phyloP scores from a whole-genome alignment of 2,888 invertebrate genomes.

The Malacosoma neustria region DNA sequence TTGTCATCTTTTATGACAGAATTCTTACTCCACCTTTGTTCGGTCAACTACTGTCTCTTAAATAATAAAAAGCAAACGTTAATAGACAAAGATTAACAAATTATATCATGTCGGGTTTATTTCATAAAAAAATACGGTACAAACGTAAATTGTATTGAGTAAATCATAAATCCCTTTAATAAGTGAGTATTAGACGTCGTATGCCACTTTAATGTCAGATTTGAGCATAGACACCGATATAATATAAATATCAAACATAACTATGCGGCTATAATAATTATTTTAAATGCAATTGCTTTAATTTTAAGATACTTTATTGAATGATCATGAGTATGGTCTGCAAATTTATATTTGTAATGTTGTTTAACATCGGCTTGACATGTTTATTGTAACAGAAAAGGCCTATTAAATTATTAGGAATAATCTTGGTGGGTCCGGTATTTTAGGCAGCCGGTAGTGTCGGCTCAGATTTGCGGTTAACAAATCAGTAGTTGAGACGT shows the following conservation, averaged over 20 bases:
- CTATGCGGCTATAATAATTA: constrained; percentile 5
- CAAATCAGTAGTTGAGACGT: constrained; percentile 44
- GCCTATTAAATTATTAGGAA: constrained; percentile 68
- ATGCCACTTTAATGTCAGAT: constrained; percentile 62
- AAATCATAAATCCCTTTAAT: constrained; percentile 60
- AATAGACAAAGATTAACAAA: no score
- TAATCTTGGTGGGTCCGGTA: constrained; percentile 60
- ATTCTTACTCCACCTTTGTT: no score
- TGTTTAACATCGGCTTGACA: constrained; percentile 64
- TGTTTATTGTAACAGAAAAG: constrained; percentile 68
- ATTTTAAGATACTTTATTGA: constrained; percentile 18
- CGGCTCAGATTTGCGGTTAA: constrained; percentile 40
- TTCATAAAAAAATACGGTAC: constrained; percentile 36
- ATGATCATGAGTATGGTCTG: constrained; percentile 6
- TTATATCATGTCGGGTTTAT: no score
- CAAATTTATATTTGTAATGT: constrained; percentile 29
- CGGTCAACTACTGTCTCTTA: no score
- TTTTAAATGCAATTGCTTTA: constrained; percentile 7
- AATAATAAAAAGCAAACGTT: no score
- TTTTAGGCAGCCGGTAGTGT: constrained; percentile 48
- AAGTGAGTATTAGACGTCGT: constrained; percentile 48
- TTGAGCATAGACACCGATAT: constrained; percentile 56
- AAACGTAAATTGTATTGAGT: constrained; percentile 58
- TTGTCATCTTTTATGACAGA: no score
- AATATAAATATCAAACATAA: constrained; percentile 35